Evolutionary conservation across 2,888 invertebrate genomes (phyloP).

Genomic region (Minunthozetes semirufus): DNA sequence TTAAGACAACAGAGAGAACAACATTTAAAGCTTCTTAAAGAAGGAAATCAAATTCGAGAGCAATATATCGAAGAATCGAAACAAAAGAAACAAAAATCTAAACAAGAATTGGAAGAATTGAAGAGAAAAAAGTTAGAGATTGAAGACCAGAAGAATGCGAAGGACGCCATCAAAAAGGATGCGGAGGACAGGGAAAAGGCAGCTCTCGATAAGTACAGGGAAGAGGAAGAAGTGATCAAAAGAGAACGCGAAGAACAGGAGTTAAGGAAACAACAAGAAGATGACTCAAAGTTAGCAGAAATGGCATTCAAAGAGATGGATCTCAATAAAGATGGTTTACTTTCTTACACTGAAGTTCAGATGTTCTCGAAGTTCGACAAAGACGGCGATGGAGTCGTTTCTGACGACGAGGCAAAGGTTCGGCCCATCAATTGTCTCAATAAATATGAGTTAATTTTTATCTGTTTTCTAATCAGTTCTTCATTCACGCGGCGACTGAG

Average conservation of each 20-base stretch:
- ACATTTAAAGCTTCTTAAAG: conserved; percentile 32
- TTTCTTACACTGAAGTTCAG: conserved; percentile 55
- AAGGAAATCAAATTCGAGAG: conserved; percentile 45
- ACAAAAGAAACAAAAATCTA: conserved; percentile 64
- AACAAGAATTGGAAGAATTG: conserved; percentile 61
- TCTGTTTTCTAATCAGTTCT: conserved; percentile 41
- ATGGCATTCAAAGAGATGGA: conserved; percentile 70
- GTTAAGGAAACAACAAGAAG: conserved; percentile 44
- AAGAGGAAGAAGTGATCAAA: conserved; percentile 57
- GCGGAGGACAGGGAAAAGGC: conserved; percentile 66
- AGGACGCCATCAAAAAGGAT: conserved; percentile 57
- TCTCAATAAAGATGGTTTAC: conserved; percentile 65
- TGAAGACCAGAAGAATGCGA: conserved; percentile 60
- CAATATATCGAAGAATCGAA: conserved; percentile 56
- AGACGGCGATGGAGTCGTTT: conserved; percentile 78
- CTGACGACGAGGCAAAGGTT: conserved; percentile 70
- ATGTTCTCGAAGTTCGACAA: conserved; percentile 72
- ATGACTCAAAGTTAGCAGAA: conserved; percentile 44
- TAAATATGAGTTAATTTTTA: background rate
- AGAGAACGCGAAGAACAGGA: conserved; percentile 45
- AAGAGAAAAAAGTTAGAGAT: conserved; percentile 67
- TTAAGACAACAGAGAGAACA: conserved; percentile 33
- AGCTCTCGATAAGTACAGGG: conserved; percentile 67
- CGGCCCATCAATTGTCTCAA: background rate
- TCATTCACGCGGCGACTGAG: conserved; percentile 43